A percentile compares a stretch with the other conserved stretches of the same genome.
phyloP scores from a whole-genome alignment of 2,797 vertebrate genomes.

The Falco novaeseelandiae region DNA sequence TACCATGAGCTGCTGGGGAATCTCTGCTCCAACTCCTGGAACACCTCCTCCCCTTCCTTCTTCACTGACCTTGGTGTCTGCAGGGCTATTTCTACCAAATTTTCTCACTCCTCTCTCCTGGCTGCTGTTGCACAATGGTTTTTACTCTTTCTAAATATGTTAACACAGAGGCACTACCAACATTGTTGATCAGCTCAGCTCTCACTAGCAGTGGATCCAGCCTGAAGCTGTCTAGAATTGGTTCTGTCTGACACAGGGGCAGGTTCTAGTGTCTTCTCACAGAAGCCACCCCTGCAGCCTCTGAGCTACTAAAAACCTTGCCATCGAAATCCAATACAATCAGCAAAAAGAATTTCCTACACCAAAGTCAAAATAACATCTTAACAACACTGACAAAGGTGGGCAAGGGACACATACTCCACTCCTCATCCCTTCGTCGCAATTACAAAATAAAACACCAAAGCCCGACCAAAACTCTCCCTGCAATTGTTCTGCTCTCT shows the following conservation, averaged over 20 bases:
- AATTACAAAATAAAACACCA: background rate
- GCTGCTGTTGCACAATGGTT: background rate
- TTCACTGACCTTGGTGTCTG: background rate
- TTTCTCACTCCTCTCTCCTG: background rate
- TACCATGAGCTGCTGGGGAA: background rate
- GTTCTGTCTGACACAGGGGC: rapidly evolving
- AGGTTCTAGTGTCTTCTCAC: background rate
- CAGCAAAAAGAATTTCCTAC: background rate
- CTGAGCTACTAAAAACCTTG: rapidly evolving
- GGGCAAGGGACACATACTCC: background rate
- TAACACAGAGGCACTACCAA: background rate
- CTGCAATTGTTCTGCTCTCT: background rate
- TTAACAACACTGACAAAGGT: background rate
- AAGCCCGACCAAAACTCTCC: background rate
- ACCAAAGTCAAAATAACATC: background rate
- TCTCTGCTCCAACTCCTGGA: background rate
- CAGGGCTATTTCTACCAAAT: background rate
- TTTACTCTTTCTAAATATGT: background rate
- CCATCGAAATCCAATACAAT: background rate
- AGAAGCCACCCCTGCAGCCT: background rate
- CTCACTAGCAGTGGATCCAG: background rate
- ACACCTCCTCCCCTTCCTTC: background rate
- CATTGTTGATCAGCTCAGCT: background rate
- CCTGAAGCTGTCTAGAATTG: background rate
- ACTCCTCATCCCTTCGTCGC: background rate